Percentiles rank a stretch among this genome's conserved stretches.
phyloP scores from a whole-genome alignment of 2,113 vertebrate species.

The Mobula hypostoma region DNA sequence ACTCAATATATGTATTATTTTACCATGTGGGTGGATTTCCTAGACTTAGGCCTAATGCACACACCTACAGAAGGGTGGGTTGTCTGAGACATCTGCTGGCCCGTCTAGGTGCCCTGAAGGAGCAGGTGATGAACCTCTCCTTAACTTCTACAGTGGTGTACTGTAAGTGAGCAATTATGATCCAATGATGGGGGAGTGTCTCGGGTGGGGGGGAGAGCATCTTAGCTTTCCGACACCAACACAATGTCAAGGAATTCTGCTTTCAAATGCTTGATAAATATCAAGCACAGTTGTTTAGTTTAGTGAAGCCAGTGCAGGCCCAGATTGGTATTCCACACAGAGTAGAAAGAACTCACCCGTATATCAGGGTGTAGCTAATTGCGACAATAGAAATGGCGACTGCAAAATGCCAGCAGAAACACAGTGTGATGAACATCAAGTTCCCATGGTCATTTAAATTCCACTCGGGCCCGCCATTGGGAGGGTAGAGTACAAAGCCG shows the following conservation, averaged over 20 bases:
- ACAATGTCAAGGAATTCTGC: not conserved
- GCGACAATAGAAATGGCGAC: slow-evolving; percentile 56
- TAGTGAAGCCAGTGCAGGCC: too few species aligned
- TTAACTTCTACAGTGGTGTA: not conserved
- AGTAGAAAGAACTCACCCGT: slow-evolving; percentile 57
- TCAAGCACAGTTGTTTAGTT: not conserved
- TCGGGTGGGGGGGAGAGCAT: slow-evolving; percentile 26
- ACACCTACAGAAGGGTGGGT: not conserved
- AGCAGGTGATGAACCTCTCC: not conserved
- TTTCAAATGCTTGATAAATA: not conserved
- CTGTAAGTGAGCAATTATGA: not conserved
- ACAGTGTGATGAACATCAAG: slow-evolving; percentile 92
- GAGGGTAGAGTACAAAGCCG: slow-evolving; percentile 79
- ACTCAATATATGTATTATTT: too few species aligned
- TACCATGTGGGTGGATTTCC: not conserved
- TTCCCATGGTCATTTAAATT: slow-evolving; percentile 62
- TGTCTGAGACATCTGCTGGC: too few species aligned
- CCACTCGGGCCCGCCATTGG: slow-evolving; percentile 63
- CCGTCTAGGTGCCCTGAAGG: not conserved
- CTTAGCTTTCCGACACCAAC: slow-evolving; percentile 45
- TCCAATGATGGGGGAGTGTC: not conserved
- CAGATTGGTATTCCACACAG: too few species aligned
- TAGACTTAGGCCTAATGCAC: not conserved
- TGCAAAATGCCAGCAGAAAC: slow-evolving; percentile 89
- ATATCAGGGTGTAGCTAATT: slow-evolving; percentile 53